Evolutionary conservation across 2,113 vertebrate species (phyloP).

Genomic region (Aegotheles bennettii): DNA sequence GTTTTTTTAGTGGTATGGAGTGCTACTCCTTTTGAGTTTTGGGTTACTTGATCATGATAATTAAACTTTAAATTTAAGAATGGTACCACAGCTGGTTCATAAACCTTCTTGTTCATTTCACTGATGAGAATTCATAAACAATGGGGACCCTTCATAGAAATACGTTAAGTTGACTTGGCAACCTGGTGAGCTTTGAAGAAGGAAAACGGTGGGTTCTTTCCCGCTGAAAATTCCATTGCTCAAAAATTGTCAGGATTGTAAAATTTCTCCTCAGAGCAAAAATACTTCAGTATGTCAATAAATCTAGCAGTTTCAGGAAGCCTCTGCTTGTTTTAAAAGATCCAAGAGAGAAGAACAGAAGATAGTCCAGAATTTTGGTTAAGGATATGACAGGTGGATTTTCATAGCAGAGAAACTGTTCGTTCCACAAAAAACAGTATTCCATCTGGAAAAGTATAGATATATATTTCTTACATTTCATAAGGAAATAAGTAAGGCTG

Average conservation of each 20-base stretch:
- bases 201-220: neutral
- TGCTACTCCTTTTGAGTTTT: neutral
- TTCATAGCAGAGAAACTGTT: neutral
- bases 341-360: neutral
- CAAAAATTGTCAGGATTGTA: neutral
- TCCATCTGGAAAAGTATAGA: neutral
- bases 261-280: neutral
- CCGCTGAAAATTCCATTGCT: neutral
- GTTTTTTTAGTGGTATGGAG: neutral
- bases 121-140: neutral
- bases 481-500: neutral
- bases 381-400: neutral
- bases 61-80: neutral
- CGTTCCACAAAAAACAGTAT: neutral
- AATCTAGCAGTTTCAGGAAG: neutral
- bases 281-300: neutral
- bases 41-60: neutral
- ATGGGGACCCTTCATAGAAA: neutral
- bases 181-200: neutral
- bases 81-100: fast-evolving
- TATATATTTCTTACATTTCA: neutral
- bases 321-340: neutral
- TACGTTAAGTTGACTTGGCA: neutral
- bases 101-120: neutral
- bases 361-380: neutral